Conservation (phyloP, 1,140 invertebrate genomes). For the Subanguina moxae region DNA sequence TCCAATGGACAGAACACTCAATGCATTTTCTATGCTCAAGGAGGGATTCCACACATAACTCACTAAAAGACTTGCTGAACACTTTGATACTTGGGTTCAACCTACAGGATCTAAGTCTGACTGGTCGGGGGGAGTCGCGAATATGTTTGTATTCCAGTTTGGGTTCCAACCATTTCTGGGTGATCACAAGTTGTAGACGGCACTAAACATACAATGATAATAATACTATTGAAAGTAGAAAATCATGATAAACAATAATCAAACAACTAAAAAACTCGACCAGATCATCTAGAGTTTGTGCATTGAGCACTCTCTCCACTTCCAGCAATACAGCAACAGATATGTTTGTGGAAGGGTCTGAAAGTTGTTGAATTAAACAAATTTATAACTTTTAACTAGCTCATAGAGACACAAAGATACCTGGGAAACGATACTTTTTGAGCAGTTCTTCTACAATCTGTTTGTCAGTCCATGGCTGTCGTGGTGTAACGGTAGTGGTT, state of each 20-base stretch:
- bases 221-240: not conserved
- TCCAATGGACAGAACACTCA: not conserved
- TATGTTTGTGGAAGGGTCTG: constrained; percentile 11
- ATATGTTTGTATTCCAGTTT: not conserved
- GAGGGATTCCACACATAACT: constrained; percentile 10
- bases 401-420: not conserved
- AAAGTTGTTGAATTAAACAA: not conserved
- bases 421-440: constrained; percentile 13
- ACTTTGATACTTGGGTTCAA: not conserved
- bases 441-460: constrained; percentile 13
- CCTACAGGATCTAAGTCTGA: constrained; percentile 10
- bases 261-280: not conserved
- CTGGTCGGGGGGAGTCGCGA: constrained; percentile 1
- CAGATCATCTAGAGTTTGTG: not conserved
- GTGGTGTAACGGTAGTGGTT: too few species aligned
- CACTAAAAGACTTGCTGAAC: constrained; percentile 1
- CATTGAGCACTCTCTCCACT: not conserved
- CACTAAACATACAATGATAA: too few species aligned
- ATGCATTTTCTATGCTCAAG: constrained; percentile 13
- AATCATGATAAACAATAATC: not conserved
- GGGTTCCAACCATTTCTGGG: constrained; percentile 13
- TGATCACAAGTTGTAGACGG: not conserved
- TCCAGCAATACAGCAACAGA: constrained; percentile 6
- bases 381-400: not conserved
- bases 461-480: constrained; percentile 17